phyloP scores from a whole-genome alignment of 1,140 invertebrate species.

The Phenacoccus solenopsis region DNA sequence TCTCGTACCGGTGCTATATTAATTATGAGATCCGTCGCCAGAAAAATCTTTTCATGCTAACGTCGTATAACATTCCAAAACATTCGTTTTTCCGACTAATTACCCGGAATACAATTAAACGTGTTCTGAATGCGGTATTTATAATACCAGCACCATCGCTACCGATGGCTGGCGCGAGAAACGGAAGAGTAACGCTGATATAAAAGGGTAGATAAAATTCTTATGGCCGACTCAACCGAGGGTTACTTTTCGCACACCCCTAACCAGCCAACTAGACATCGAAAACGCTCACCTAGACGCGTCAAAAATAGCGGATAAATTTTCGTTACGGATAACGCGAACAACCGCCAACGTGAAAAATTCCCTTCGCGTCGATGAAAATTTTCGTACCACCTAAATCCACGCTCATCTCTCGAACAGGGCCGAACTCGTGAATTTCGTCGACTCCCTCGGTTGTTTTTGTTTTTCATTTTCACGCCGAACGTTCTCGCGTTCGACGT shows the following conservation, averaged over 20 bases:
- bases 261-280: neutral
- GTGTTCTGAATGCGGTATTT: constrained; percentile 17
- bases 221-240: neutral
- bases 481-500: too few relatives aligned
- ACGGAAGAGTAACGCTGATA: neutral
- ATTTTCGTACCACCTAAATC: too few relatives aligned
- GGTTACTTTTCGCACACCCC: neutral
- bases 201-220: constrained; percentile 16
- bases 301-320: neutral
- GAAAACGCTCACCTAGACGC: too few relatives aligned
- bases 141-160: neutral
- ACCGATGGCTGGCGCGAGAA: neutral
- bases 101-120: constrained; percentile 15
- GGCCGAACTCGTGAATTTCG: too few relatives aligned
- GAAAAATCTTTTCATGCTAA: constrained; percentile 1
- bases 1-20: neutral
- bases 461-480: too few relatives aligned
- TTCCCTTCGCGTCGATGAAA: too few relatives aligned
- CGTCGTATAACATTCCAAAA: constrained; percentile 8
- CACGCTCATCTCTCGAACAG: too few relatives aligned
- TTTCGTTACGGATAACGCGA: neutral
- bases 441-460: too few relatives aligned
- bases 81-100: constrained; percentile 15
- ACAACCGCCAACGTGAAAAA: too few relatives aligned
- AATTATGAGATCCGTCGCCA: constrained; percentile 11